These are phyloP conservation scores for Muricea muricata DNA, from an alignment of 92 coral and sea anemone genomes.

Conservation along the genomic window DNA sequence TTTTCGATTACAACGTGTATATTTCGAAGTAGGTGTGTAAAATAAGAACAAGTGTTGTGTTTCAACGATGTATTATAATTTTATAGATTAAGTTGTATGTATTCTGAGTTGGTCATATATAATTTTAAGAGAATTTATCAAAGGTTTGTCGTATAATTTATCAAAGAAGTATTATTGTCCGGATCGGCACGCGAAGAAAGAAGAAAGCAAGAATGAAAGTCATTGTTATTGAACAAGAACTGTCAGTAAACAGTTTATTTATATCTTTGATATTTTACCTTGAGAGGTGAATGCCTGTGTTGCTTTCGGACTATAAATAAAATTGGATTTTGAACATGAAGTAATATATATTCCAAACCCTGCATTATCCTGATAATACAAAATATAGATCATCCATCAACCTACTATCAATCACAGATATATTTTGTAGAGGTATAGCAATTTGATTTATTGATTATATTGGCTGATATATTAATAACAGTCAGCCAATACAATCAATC, in stretches of 20 bases:
- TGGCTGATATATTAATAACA: neutral
- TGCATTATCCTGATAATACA: conserved; percentile 78
- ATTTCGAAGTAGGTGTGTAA: too few species aligned
- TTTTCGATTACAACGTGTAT: too few species aligned
- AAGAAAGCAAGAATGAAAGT: neutral
- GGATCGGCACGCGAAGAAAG: too few species aligned
- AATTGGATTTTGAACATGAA: conserved; percentile 95
- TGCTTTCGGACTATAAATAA: conserved; percentile 93
- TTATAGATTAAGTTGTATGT: too few species aligned
- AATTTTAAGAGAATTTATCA: too few species aligned
- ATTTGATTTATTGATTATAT: neutral
- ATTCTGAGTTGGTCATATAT: too few species aligned
- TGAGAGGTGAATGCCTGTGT: conserved; percentile 90
- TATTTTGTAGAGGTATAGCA: too few species aligned
- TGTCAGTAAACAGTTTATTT: neutral
- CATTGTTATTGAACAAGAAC: neutral
- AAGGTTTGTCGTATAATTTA: too few species aligned
- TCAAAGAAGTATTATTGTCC: too few species aligned
- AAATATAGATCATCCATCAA: neutral
- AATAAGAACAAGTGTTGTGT: too few species aligned
- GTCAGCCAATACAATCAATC: neutral
- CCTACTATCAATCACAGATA: too few species aligned
- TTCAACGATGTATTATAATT: too few species aligned
- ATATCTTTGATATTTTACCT: conserved; percentile 71
- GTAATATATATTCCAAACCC: conserved; percentile 87